Base-by-base conservation (phyloP, 2,888 invertebrate species). In the Agrochola lota region DNA sequence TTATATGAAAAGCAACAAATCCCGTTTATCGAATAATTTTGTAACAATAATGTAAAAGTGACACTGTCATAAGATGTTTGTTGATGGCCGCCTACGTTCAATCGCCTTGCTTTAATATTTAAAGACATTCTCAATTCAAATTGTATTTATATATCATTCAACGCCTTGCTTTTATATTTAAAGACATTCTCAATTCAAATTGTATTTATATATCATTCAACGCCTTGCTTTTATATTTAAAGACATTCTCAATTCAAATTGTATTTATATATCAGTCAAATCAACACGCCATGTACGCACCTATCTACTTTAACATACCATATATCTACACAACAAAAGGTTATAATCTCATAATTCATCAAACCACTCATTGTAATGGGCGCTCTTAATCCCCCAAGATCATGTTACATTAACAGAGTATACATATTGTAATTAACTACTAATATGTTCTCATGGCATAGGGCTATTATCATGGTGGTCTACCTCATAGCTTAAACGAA, bases 341-440 rank as follows among this genome's bases (percentile, higher is more conserved):
- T n/a, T n/a, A n/a, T n/a, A n/a, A n/a, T 80, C 43, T 43, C 26
- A 40, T 30, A 49, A 71, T 57, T 74, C 20, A 71, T 74, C 71
- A 63, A 55, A 57, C 35, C 23, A 43, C 43, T 81, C 70, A 68
- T 73, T 64, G 63, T 73, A 74, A 71, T 68, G 26, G 17, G 12
- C 15, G 67, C 26, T 74, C 70, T 67, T 60, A 78, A 78, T 86
- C 20, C 59, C 59, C n/a, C 67, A 7, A 63, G 69, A 79, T 77
- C 73, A 67, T 74, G 77, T 85, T 74, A 81, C 75, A 80, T 70
- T 77, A 75, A 52, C 73, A 52, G 64, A 70, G 75, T 87, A n/a
- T n/a, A 84, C 89, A 88, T 74, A 77, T 74, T 82, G 83, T 88
- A 87, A 88, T 88, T 84, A 87, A 82, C 85, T 69, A 59, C 66